These are phyloP conservation scores for Apaloderma vittatum DNA, from an alignment of 2,113 vertebrate species.

Conservation along the genomic window DNA sequence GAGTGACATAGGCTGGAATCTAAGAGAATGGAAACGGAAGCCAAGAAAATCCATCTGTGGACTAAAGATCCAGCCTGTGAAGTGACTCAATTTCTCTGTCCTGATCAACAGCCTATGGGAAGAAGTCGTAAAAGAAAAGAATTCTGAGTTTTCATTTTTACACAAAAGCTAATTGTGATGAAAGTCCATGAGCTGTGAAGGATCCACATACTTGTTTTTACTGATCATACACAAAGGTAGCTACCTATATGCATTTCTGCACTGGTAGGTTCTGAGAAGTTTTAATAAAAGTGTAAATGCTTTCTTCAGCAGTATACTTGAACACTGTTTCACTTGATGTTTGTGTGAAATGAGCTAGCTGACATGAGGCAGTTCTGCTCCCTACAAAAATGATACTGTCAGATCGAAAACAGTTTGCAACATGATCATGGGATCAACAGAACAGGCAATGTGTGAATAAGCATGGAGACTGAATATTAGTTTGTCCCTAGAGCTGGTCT, in stretches of 20 bases:
- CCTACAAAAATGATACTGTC: not conserved
- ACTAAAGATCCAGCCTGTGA: not conserved
- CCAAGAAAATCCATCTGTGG: not conserved
- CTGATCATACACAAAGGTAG: not conserved
- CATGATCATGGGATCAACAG: not conserved
- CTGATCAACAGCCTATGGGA: not conserved
- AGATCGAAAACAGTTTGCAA: not conserved
- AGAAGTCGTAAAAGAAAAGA: not conserved
- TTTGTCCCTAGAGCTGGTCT: not conserved
- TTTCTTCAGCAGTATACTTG: not conserved
- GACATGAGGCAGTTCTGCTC: not conserved
- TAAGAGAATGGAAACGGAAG: not conserved
- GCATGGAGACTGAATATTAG: not conserved
- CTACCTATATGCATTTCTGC: not conserved
- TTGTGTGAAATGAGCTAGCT: not conserved
- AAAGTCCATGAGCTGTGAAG: not conserved
- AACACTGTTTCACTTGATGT: not conserved
- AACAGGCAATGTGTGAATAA: not conserved
- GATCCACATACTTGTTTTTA: not conserved
- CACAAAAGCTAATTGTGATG: not conserved
- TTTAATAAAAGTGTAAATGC: not conserved
- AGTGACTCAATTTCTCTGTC: fast-evolving
- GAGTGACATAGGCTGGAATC: not conserved
- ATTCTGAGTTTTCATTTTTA: not conserved
- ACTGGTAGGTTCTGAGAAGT: not conserved